phyloP scores from a whole-genome alignment of 2,888 invertebrate species.

The Limulus polyphemus region DNA sequence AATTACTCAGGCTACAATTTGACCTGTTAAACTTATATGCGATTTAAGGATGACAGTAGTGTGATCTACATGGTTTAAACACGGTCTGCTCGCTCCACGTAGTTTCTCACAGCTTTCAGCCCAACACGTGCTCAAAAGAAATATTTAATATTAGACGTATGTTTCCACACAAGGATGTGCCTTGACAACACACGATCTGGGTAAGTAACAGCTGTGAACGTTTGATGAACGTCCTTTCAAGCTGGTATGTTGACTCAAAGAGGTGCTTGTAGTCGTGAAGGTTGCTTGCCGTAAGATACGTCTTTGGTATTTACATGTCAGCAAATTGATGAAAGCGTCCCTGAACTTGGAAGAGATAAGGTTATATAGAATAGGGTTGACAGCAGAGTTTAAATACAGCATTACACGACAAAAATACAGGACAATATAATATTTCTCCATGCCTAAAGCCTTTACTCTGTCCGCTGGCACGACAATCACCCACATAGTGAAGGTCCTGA shows the following conservation, averaged over 20 bases:
- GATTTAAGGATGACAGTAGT: too few relatives aligned
- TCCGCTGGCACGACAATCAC: constrained; percentile 61
- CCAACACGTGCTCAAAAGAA: too few relatives aligned
- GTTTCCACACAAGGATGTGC: too few relatives aligned
- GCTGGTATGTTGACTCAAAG: background rate
- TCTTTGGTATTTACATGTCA: constrained; percentile 1
- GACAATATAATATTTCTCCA: constrained; percentile 66
- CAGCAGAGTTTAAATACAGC: constrained; percentile 77
- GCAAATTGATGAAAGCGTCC: constrained; percentile 43
- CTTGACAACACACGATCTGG: too few relatives aligned
- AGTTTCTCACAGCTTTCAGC: too few relatives aligned
- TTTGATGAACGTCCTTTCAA: background rate
- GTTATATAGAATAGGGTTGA: constrained; percentile 81
- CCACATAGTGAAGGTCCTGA: constrained; percentile 74
- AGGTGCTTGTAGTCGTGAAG: background rate
- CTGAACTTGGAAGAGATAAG: constrained; percentile 83
- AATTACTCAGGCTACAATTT: too few relatives aligned
- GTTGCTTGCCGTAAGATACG: constrained; percentile 1
- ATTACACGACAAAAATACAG: constrained; percentile 71
- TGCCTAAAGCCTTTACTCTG: constrained; percentile 53
- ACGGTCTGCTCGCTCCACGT: too few relatives aligned
- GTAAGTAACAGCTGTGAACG: too few relatives aligned
- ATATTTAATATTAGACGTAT: too few relatives aligned
- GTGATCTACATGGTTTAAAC: too few relatives aligned
- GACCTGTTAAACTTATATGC: too few relatives aligned